These are phyloP conservation scores for Catharus minimus DNA, from an alignment of 2,113 vertebrate species.

Conservation along the genomic window DNA sequence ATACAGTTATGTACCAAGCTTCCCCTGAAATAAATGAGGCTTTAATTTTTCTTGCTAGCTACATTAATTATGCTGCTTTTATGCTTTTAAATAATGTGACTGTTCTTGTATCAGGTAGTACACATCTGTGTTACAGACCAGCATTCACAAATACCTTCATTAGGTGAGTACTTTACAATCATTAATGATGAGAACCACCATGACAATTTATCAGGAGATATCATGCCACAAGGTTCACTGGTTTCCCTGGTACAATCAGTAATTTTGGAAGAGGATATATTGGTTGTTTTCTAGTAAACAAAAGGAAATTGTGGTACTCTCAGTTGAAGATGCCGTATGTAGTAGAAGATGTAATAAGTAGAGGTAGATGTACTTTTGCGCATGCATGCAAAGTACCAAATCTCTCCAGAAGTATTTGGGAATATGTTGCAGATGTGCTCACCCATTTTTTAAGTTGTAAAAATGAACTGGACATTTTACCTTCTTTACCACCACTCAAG, in stretches of 20 bases:
- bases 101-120: background rate
- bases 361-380: background rate
- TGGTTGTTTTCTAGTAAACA: background rate
- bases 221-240: background rate
- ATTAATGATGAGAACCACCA: background rate
- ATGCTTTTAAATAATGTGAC: background rate
- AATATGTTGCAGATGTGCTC: background rate
- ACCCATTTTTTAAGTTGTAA: background rate
- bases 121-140: background rate
- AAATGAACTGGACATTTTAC: background rate
- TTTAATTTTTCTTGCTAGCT: background rate
- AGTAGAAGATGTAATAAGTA: background rate
- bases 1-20: background rate
- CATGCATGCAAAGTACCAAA: background rate
- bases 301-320: background rate
- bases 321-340: background rate
- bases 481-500: background rate
- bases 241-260: background rate
- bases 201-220: background rate
- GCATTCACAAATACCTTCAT: background rate
- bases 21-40: background rate
- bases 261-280: background rate
- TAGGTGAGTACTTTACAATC: background rate
- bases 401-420: background rate
- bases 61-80: background rate